A percentile compares a stretch with the other conserved stretches of the same genome.
Evolutionary conservation across 2,888 invertebrate species (phyloP).

Genomic region (Rutpela maculata): DNA sequence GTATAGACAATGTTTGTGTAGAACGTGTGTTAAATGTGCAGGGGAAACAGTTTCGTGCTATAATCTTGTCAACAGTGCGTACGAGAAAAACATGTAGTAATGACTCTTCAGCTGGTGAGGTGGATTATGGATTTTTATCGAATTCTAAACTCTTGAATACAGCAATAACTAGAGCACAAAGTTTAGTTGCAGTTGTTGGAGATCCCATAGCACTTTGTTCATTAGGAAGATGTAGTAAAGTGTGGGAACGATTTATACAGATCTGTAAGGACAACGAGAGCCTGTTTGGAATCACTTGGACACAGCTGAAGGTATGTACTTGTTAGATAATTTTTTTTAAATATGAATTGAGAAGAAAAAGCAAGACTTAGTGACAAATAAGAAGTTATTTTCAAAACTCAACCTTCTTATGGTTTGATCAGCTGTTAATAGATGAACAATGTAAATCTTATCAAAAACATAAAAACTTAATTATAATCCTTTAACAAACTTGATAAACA

Average conservation of each 20-base stretch:
- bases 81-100: slow-evolving; percentile 83
- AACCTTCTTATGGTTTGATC: too few species aligned
- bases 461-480: too few species aligned
- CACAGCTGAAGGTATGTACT: slow-evolving; percentile 74
- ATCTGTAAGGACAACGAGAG: slow-evolving; percentile 83
- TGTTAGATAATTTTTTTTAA: background rate
- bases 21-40: slow-evolving; percentile 90
- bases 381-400: too few species aligned
- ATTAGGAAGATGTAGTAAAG: slow-evolving; percentile 86
- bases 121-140: slow-evolving; percentile 88
- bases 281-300: slow-evolving; percentile 84
- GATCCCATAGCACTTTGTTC: slow-evolving; percentile 90
- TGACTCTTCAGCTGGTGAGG: slow-evolving; percentile 76
- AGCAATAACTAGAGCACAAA: slow-evolving; percentile 88
- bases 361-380: too few species aligned
- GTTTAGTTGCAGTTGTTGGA: slow-evolving; percentile 88
- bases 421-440: too few species aligned
- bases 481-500: too few species aligned
- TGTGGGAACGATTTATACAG: slow-evolving; percentile 87
- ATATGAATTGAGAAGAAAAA: too few species aligned
- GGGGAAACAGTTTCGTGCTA: slow-evolving; percentile 90
- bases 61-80: slow-evolving; percentile 87
- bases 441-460: too few species aligned
- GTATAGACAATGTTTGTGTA: slow-evolving; percentile 85
- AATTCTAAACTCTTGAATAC: slow-evolving; percentile 89